Conservation (phyloP, 2,888 invertebrate species). For the Cistogaster globosa region DNA sequence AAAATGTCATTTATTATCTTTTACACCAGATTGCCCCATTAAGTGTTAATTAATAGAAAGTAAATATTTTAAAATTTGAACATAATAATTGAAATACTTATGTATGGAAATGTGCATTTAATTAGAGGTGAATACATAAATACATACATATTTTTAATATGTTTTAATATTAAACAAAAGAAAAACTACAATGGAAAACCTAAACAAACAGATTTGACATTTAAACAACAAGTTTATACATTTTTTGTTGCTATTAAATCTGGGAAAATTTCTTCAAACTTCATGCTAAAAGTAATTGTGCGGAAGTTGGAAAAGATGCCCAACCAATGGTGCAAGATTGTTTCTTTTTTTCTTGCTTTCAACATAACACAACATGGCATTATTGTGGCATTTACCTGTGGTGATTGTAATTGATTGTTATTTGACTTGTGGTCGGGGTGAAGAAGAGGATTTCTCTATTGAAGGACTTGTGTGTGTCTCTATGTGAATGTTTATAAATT, state of each 20-base stretch:
- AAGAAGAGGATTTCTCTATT: slow-evolving; percentile 1
- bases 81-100: slow-evolving; percentile 20
- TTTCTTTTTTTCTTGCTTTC: neutral
- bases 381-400: slow-evolving; percentile 61
- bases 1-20: neutral
- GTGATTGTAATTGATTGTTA: slow-evolving; percentile 65
- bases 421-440: slow-evolving; percentile 52
- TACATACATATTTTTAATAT: neutral
- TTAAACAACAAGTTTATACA: slow-evolving; percentile 48
- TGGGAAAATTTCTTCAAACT: slow-evolving; percentile 43
- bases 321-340: slow-evolving; percentile 27
- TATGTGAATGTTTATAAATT: slow-evolving; percentile 40
- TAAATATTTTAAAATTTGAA: slow-evolving; percentile 13
- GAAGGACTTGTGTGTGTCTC: neutral
- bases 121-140: neutral
- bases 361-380: slow-evolving; percentile 28
- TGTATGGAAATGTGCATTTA: slow-evolving; percentile 30
- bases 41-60: slow-evolving; percentile 31
- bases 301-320: slow-evolving; percentile 6
- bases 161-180: slow-evolving; percentile 20
- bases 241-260: slow-evolving; percentile 32
- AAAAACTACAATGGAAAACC: slow-evolving; percentile 26
- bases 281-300: neutral
- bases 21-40: neutral
- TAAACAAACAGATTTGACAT: slow-evolving; percentile 65